A percentile compares a stretch with the other conserved stretches of the same genome.
Evolutionary conservation across 2,888 invertebrate genomes (phyloP).

Genomic region (Chaetogeoica ovagalla): DNA sequence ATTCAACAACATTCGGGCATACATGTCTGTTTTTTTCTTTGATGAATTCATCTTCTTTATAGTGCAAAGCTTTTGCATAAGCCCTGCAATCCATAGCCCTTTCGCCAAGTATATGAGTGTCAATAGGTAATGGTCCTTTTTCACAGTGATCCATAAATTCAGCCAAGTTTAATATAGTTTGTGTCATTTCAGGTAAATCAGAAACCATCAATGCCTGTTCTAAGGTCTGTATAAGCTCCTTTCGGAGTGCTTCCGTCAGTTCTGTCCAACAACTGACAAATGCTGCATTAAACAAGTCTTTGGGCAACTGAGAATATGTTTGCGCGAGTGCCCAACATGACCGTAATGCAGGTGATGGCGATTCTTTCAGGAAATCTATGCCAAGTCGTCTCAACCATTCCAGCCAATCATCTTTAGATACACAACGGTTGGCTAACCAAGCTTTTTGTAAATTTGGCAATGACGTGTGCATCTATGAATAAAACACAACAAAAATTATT

Average conservation of each 20-base stretch:
- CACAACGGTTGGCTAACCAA: conserved; percentile 88
- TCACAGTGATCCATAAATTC: conserved; percentile 99
- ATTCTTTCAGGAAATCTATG: conserved; percentile 90
- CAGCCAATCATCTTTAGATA: conserved; percentile 98
- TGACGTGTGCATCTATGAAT: conserved; percentile 72
- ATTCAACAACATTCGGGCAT: conserved; percentile 68
- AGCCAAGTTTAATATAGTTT: conserved; percentile 93
- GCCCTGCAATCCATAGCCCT: conserved; percentile 91
- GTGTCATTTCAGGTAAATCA: conserved; percentile 93
- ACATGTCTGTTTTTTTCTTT: conserved; percentile 80
- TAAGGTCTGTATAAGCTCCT: conserved; percentile 82
- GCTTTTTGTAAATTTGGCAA: conserved; percentile 83
- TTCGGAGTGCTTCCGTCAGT: conserved; percentile 76
- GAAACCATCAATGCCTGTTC: conserved; percentile 89
- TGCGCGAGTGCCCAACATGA: conserved; percentile 92
- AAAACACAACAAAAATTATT: conserved; percentile 54
- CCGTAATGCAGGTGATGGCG: conserved; percentile 90
- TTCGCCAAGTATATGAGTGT: conserved; percentile 83
- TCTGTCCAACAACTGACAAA: conserved; percentile 99
- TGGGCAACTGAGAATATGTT: conserved; percentile 87
- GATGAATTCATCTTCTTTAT: conserved; percentile 93
- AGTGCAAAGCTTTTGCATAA: conserved; percentile 82
- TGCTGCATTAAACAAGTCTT: conserved; percentile 96
- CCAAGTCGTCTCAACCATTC: conserved; percentile 94
- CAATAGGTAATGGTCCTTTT: conserved; percentile 86